A percentile compares a stretch with the other conserved stretches of the same genome.
Conservation (phyloP, 2,113 vertebrate species). For the Syngnathus floridae region DNA sequence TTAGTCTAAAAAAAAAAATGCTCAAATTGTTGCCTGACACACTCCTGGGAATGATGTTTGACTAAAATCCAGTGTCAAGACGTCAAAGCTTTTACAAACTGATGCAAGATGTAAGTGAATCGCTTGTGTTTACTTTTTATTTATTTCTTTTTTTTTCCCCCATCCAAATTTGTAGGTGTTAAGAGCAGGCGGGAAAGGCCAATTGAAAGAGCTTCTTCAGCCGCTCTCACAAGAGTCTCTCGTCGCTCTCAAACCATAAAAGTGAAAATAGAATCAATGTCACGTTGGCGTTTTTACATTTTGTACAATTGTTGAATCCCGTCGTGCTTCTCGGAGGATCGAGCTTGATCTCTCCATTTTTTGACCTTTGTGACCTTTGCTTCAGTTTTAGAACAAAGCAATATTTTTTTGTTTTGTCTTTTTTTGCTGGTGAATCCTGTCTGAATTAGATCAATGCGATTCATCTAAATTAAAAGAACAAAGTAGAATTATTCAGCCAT, state of each 20-base stretch:
- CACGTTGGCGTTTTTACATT: conserved; percentile 42
- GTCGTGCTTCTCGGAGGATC: background rate
- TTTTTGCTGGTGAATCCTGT: too few species aligned
- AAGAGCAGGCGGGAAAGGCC: conserved; percentile 43
- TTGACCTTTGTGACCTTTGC: background rate
- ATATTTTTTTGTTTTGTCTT: background rate
- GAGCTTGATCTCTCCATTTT: background rate
- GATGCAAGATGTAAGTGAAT: conserved; percentile 61
- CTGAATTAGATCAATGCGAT: too few species aligned
- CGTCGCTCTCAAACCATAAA: conserved; percentile 30
- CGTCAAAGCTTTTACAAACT: conserved; percentile 50
- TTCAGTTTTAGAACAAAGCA: background rate
- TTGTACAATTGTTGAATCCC: background rate
- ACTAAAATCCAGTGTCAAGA: conserved; percentile 50
- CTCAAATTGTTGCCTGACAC: conserved; percentile 23
- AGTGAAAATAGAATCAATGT: conserved; percentile 42
- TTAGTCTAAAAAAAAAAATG: background rate
- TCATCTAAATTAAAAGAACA: too few species aligned
- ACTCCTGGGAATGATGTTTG: conserved; percentile 18
- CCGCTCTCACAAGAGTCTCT: conserved; percentile 36
- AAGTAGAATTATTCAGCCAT: too few species aligned
- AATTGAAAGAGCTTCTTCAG: conserved; percentile 45
- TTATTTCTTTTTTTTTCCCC: background rate
- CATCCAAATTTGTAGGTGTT: conserved; percentile 46
- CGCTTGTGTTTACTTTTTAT: conserved; percentile 29